phyloP scores from a whole-genome alignment of 2,113 vertebrate genomes.

The Xiphophorus maculatus region DNA sequence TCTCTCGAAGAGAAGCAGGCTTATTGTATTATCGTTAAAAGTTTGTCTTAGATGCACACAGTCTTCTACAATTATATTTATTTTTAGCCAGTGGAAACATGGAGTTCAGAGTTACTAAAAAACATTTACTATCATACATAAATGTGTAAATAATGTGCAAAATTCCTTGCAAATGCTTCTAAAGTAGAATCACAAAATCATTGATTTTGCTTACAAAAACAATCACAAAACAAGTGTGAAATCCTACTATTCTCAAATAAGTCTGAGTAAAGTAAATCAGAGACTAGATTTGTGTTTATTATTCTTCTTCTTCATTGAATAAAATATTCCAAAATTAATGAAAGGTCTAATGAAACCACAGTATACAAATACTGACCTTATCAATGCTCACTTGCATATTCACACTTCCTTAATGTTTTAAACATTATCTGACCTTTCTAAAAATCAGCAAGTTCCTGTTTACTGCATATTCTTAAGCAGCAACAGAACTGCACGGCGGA shows the following conservation, averaged over 20 bases:
- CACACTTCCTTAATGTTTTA: slow-evolving; percentile 35
- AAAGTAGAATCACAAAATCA: too few species aligned
- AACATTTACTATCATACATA: too few species aligned
- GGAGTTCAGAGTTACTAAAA: too few species aligned
- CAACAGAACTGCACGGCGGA: neutral
- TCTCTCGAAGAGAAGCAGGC: too few species aligned
- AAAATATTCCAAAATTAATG: slow-evolving; percentile 44
- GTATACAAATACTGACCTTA: slow-evolving; percentile 80
- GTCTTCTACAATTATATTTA: too few species aligned
- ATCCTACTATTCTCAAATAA: neutral
- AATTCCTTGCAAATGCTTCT: too few species aligned
- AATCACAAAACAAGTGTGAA: neutral
- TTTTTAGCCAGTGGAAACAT: too few species aligned
- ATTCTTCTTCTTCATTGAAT: slow-evolving; percentile 6
- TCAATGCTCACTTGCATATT: slow-evolving; percentile 72
- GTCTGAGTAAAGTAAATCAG: neutral
- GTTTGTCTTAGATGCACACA: too few species aligned
- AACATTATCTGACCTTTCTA: slow-evolving; percentile 72
- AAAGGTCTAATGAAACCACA: slow-evolving; percentile 61
- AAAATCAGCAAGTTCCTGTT: slow-evolving; percentile 50
- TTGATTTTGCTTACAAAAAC: too few species aligned
- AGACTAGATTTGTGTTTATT: slow-evolving; percentile 11
- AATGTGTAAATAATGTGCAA: too few species aligned
- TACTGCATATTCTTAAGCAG: slow-evolving; percentile 17
- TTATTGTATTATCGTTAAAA: too few species aligned